Conservation (phyloP, 2,797 vertebrate genomes). For the Xenentodon cancila region DNA sequence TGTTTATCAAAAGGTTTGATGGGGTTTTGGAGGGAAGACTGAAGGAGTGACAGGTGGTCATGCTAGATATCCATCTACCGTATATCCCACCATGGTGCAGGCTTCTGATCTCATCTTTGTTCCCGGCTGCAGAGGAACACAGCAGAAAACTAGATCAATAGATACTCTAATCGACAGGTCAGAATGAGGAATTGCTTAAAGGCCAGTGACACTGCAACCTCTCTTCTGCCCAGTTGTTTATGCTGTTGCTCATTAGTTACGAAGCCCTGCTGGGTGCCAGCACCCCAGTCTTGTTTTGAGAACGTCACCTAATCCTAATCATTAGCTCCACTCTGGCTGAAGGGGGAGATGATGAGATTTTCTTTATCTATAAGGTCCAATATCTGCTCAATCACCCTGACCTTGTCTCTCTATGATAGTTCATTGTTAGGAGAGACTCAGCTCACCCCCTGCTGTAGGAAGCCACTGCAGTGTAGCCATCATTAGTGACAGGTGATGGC, state of each 20-base stretch:
- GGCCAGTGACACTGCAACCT: slow-evolving; percentile 56
- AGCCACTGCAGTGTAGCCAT: slow-evolving; percentile 62
- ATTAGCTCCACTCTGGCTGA: slow-evolving; percentile 65
- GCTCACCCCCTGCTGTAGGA: slow-evolving; percentile 65
- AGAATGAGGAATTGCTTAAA: slow-evolving; percentile 65
- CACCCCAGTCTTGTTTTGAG: slow-evolving; percentile 53
- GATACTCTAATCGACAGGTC: slow-evolving; percentile 73
- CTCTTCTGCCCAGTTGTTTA: slow-evolving; percentile 49
- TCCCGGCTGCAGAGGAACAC: slow-evolving; percentile 46
- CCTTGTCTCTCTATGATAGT: slow-evolving; percentile 62
- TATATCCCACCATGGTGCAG: slow-evolving; percentile 41
- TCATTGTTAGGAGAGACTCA: slow-evolving; percentile 76
- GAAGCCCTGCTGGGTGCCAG: slow-evolving; percentile 43
- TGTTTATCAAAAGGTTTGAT: slow-evolving; percentile 34
- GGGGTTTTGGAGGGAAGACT: slow-evolving; percentile 50
- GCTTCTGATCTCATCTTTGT: slow-evolving; percentile 52
- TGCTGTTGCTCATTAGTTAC: slow-evolving; percentile 56
- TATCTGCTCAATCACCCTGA: slow-evolving; percentile 66
- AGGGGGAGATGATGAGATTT: slow-evolving; percentile 57
- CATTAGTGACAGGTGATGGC: slow-evolving; percentile 68
- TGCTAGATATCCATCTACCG: slow-evolving; percentile 57
- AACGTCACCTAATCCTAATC: slow-evolving; percentile 73
- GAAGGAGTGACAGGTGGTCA: slow-evolving; percentile 68
- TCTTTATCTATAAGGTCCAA: slow-evolving; percentile 62
- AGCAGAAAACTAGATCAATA: slow-evolving; percentile 66